phyloP scores from a whole-genome alignment of 2,888 invertebrate species.

The Cinara cedri region DNA sequence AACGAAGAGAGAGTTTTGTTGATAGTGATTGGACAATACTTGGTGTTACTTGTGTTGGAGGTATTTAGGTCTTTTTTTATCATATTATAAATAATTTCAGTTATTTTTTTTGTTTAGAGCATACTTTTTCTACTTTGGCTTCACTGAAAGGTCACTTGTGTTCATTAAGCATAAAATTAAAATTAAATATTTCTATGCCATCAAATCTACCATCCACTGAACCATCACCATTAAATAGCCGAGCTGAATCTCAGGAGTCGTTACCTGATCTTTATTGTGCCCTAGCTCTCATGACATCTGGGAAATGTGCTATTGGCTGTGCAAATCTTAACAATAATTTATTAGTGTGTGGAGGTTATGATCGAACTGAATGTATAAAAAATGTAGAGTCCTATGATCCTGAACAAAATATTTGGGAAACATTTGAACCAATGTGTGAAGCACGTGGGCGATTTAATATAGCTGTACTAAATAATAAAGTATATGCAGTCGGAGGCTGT shows the following conservation, averaged over 20 bases:
- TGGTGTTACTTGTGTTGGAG: constrained; percentile 67
- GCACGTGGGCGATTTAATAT: constrained; percentile 81
- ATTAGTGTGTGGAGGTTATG: constrained; percentile 83
- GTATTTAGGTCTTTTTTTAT: constrained; percentile 60
- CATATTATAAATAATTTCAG: background rate
- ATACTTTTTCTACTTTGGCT: constrained; percentile 71
- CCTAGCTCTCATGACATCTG: constrained; percentile 70
- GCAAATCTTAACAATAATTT: constrained; percentile 74
- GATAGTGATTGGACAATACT: constrained; percentile 72
- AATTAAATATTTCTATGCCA: constrained; percentile 65
- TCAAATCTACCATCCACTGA: constrained; percentile 61
- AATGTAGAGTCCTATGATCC: constrained; percentile 78
- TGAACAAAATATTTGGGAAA: constrained; percentile 72
- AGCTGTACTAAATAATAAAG: constrained; percentile 71
- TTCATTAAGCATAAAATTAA: constrained; percentile 69
- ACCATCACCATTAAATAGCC: constrained; percentile 62
- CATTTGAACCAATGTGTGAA: constrained; percentile 74
- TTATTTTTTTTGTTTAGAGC: constrained; percentile 63
- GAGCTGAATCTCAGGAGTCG: constrained; percentile 59
- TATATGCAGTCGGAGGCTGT: constrained; percentile 83
- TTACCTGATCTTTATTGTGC: constrained; percentile 68
- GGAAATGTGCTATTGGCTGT: constrained; percentile 78
- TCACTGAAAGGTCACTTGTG: constrained; percentile 70
- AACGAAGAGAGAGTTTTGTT: constrained; percentile 67
- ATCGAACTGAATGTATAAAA: constrained; percentile 81